Conservation (phyloP, 2,797 vertebrate genomes). For the Neostethus bicornis region DNA sequence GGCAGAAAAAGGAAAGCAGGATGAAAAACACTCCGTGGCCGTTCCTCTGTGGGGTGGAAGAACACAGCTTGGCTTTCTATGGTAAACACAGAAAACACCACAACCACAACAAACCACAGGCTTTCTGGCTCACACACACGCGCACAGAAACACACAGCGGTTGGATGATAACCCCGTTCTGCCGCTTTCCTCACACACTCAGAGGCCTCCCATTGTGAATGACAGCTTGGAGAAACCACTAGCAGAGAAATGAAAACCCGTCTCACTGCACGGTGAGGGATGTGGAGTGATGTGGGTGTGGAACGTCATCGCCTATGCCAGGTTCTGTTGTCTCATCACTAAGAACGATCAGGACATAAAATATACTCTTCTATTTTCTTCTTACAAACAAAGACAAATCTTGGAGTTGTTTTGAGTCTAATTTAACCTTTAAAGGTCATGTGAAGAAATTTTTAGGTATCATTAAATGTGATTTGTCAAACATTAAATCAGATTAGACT, state of each 20-base stretch:
- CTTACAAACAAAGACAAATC: no score
- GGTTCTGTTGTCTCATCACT: constrained; percentile 39
- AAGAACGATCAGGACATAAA: background rate
- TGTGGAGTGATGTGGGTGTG: constrained; percentile 60
- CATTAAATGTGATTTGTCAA: no score
- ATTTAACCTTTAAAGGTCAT: no score
- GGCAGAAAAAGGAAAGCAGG: constrained; percentile 25
- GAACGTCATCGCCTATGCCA: constrained; percentile 59
- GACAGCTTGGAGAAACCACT: constrained; percentile 64
- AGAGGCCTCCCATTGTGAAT: constrained; percentile 47
- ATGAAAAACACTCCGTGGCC: constrained; percentile 27
- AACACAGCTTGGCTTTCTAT: constrained; percentile 63
- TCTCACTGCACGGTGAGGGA: constrained; percentile 51
- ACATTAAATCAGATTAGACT: no score
- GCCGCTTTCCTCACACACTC: constrained; percentile 36
- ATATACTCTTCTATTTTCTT: no score
- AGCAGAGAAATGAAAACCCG: constrained; percentile 46
- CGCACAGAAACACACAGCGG: constrained; percentile 17
- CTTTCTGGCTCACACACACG: constrained; percentile 37
- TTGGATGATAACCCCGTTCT: constrained; percentile 30
- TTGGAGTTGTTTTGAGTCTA: no score
- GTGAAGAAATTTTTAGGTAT: no score
- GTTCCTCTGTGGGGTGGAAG: constrained; percentile 49
- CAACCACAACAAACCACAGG: constrained; percentile 77
- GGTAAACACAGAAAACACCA: constrained; percentile 66